Evolutionary conservation across 2,797 vertebrate genomes (phyloP).

Genomic region (Monodelphis domestica): DNA sequence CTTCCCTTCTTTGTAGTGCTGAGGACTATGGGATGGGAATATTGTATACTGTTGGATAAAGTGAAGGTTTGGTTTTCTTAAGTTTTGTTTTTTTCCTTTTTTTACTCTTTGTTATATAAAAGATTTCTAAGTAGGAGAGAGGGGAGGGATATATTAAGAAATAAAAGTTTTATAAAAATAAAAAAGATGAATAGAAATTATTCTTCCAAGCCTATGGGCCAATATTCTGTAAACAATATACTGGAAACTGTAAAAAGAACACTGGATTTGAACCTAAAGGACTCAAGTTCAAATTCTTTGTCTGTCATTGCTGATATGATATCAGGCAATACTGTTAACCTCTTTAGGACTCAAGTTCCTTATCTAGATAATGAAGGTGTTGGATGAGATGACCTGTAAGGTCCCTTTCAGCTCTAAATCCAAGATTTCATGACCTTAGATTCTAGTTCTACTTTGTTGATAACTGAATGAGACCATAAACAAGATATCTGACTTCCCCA

Average conservation of each 20-base stretch:
- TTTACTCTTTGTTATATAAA: no score
- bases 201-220: not conserved
- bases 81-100: no score
- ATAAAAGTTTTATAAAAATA: not conserved
- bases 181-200: not conserved
- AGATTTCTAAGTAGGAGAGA: not conserved
- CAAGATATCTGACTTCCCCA: not conserved
- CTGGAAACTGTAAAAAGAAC: not conserved
- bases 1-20: no score
- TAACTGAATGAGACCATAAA: not conserved
- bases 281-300: not conserved
- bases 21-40: no score
- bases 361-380: not conserved
- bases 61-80: no score
- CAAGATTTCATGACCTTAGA: not conserved
- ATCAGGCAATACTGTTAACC: not conserved
- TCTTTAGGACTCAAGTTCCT: not conserved
- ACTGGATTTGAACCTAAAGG: not conserved
- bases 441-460: not conserved
- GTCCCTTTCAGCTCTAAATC: no score
- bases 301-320: not conserved
- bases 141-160: not conserved
- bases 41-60: no score
- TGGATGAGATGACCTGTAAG: not conserved
- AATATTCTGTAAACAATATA: not conserved